Evolutionary conservation across 2,888 invertebrate species (phyloP), one percentile per base, ranked within the genome.

Genomic region (Microplitis manilae): DNA sequence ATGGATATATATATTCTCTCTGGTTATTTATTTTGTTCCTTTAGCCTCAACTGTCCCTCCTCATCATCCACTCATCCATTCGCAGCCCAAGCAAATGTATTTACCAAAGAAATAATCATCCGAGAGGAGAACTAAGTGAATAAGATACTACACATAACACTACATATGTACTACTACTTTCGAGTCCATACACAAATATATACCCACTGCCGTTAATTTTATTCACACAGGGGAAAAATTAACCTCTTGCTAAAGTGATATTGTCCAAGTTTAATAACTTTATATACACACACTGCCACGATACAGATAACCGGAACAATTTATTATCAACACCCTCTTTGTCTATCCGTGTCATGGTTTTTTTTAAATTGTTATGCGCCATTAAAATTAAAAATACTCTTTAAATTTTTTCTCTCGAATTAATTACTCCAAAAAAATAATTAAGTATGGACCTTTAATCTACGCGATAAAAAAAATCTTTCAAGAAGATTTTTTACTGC

Each of bases 281-380:
- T 1, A 13, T 50, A 50, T 50, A 40, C 67, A 71, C 41, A 71
- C 81, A 84, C 82, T 80, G 83, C 75, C 78, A 30, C 50, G 50
- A 13, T 50, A 50, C 50, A 50, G 85, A 85, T 85, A 85, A 84
- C 81, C 86, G 85, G 83, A 86, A 85, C 84, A 86, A 84, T 86
- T 86, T 86, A 85, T 85, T 84, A 50, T 50, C 50, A 84, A 83
- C 81, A 80, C 81, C 84, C 83, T 77, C 81, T 50, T 50, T 50
- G 50, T 50, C 50, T 50, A 50, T 64, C 30, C 15, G 38, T 61
- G 39, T 39, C 39, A 15, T 72, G 60, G 61, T 73, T 73, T 73
- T 40, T 50, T 38, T 30, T 50, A 13, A 50, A 50, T 50, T 50
- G 13, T 13, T 50, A 30, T 4, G 30, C 30, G 30, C 30, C 30